Conservation (phyloP, 2,113 vertebrate species). For the Gobio gobio region DNA sequence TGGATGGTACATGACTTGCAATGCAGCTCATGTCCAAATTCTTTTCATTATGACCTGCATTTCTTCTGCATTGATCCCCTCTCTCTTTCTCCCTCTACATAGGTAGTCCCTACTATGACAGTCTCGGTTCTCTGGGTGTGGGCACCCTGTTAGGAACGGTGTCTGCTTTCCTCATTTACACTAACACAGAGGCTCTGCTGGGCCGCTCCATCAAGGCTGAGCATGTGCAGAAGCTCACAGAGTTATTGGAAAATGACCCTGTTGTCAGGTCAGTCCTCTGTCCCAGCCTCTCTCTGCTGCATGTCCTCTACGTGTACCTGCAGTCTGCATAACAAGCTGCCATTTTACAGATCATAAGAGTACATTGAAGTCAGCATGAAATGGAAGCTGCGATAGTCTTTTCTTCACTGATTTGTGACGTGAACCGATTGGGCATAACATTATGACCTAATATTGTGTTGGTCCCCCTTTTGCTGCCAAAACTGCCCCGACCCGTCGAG, state of each 20-base stretch:
- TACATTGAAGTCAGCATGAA: too few relatives aligned
- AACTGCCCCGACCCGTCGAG: too few relatives aligned
- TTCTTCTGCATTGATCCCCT: background rate
- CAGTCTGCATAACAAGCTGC: conserved; percentile 9
- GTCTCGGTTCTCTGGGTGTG: conserved; percentile 91
- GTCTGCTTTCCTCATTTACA: conserved; percentile 97
- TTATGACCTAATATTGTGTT: too few relatives aligned
- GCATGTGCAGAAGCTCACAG: conserved; percentile 91
- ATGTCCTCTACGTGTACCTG: background rate
- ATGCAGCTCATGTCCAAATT: background rate
- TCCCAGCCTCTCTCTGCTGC: background rate
- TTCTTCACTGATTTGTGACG: too few relatives aligned
- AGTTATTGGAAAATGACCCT: conserved; percentile 93
- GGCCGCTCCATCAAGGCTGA: conserved; percentile 94
- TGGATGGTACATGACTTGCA: background rate
- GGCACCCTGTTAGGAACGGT: conserved; percentile 90
- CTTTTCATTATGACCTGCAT: too few relatives aligned
- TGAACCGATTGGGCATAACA: too few relatives aligned
- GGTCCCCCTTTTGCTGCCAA: too few relatives aligned
- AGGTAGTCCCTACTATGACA: conserved; percentile 93
- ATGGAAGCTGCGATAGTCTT: too few relatives aligned
- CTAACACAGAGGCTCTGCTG: conserved; percentile 94
- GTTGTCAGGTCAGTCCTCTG: conserved; percentile 85
- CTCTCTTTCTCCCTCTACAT: background rate
- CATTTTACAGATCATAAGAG: background rate